These are phyloP conservation scores for Camelus dromedarius DNA, from an alignment of 2,113 vertebrate genomes.

Conservation along the genomic window DNA sequence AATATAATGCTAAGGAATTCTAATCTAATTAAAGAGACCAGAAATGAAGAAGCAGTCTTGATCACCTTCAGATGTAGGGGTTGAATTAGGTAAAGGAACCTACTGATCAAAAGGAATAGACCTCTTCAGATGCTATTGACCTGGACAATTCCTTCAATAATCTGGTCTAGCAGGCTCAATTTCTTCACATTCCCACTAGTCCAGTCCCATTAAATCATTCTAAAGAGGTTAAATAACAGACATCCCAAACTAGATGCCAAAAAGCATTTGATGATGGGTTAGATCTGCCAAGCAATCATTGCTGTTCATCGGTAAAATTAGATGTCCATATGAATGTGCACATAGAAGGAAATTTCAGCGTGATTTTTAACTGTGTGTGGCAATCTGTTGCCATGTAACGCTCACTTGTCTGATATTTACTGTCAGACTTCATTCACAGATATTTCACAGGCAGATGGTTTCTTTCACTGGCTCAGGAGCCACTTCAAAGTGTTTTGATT, in stretches of 20 bases:
- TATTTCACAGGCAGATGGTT: slow-evolving; percentile 72
- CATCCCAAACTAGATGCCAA: neutral
- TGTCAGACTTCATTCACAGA: slow-evolving; percentile 76
- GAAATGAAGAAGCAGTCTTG: neutral
- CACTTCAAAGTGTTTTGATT: slow-evolving; percentile 52
- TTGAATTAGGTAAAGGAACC: neutral
- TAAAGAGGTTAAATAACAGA: slow-evolving; percentile 33
- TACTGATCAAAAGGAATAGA: neutral
- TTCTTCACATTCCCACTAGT: neutral
- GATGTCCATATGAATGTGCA: neutral
- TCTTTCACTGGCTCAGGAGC: slow-evolving; percentile 53
- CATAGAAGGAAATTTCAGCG: neutral
- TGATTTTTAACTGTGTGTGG: neutral
- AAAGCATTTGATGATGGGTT: slow-evolving; percentile 30
- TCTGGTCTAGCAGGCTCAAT: neutral
- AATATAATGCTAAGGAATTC: neutral
- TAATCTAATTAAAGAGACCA: neutral
- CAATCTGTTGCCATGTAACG: neutral
- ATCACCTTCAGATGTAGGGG: neutral
- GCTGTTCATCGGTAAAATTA: neutral
- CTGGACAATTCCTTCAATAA: neutral
- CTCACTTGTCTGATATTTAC: slow-evolving; percentile 68
- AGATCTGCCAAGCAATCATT: neutral
- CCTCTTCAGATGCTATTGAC: neutral
- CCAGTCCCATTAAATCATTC: neutral